Percentiles rank a stretch among this genome's conserved stretches.
These are phyloP conservation scores for Cinclus cinclus DNA, from an alignment of 2,113 vertebrate genomes.

Conservation along the genomic window DNA sequence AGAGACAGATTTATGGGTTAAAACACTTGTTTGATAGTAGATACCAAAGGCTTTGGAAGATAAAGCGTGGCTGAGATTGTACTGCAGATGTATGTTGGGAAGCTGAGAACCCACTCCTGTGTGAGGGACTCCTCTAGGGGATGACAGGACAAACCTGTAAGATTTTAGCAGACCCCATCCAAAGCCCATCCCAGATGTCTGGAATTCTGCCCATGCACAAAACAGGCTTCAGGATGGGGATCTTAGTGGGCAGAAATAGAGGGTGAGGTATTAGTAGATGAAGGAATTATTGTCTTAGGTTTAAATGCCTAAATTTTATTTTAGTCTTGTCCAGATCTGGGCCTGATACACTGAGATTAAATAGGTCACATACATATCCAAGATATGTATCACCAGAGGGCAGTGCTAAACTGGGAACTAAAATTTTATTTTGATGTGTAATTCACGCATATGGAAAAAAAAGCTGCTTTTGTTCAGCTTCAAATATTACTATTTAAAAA, in stretches of 20 bases:
- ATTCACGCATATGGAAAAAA: neutral
- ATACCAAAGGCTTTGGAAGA: neutral
- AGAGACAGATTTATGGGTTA: slow-evolving; percentile 1
- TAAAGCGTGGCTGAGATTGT: neutral
- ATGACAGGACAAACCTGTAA: neutral
- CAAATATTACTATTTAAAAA: neutral
- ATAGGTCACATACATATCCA: slow-evolving; percentile 1
- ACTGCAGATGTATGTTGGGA: neutral
- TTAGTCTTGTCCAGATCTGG: neutral
- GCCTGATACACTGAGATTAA: neutral
- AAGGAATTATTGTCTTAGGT: neutral
- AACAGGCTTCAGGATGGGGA: neutral
- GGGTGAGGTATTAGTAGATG: neutral
- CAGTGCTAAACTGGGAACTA: slow-evolving; percentile 61
- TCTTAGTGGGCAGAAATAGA: neutral
- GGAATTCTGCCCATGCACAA: neutral
- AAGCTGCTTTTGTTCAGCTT: slow-evolving; percentile 10
- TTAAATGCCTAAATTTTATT: neutral
- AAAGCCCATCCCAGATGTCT: neutral
- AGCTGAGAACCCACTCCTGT: neutral
- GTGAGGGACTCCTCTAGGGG: neutral
- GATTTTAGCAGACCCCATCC: neutral
- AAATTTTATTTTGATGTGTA: slow-evolving; percentile 42
- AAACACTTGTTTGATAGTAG: slow-evolving; percentile 25
- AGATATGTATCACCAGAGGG: slow-evolving; percentile 51